These are phyloP conservation scores for Pectinophora gossypiella DNA, from an alignment of 1,140 invertebrate species.

Conservation along the genomic window DNA sequence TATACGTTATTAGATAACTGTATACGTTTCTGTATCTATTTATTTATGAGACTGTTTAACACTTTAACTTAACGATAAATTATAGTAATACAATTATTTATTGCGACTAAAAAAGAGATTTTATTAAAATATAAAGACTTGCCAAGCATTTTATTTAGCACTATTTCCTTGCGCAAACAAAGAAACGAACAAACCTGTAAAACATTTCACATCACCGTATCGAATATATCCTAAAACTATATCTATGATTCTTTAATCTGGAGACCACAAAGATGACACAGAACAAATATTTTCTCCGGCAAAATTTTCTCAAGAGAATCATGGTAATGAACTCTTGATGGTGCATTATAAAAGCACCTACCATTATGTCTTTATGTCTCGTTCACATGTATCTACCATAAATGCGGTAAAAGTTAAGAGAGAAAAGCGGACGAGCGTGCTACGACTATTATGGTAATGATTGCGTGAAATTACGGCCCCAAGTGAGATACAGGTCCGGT, in stretches of 20 bases:
- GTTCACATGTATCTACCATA: not conserved
- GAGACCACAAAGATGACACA: too few relatives aligned
- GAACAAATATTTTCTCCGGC: too few relatives aligned
- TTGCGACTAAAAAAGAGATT: slow-evolving; percentile 10
- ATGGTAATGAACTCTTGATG: not conserved
- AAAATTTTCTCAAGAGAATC: not conserved
- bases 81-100: too few relatives aligned
- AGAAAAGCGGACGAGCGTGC: slow-evolving; percentile 14
- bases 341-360: not conserved
- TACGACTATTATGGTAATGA: slow-evolving; percentile 4
- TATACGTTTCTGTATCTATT: too few relatives aligned
- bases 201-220: too few relatives aligned
- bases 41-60: too few relatives aligned
- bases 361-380: not conserved
- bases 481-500: too few relatives aligned
- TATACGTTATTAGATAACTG: too few relatives aligned
- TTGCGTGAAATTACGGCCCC: not conserved
- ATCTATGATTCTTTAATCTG: too few relatives aligned
- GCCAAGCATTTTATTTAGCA: slow-evolving; percentile 21
- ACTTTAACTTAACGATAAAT: too few relatives aligned
- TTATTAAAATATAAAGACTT: slow-evolving; percentile 37
- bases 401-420: slow-evolving; percentile 4
- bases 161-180: not conserved
- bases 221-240: too few relatives aligned
- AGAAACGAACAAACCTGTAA: too few relatives aligned